Percentiles rank a stretch among this genome's conserved stretches.
Evolutionary conservation across 1,140 invertebrate species (phyloP).

Genomic region (Euglossa dilemma): DNA sequence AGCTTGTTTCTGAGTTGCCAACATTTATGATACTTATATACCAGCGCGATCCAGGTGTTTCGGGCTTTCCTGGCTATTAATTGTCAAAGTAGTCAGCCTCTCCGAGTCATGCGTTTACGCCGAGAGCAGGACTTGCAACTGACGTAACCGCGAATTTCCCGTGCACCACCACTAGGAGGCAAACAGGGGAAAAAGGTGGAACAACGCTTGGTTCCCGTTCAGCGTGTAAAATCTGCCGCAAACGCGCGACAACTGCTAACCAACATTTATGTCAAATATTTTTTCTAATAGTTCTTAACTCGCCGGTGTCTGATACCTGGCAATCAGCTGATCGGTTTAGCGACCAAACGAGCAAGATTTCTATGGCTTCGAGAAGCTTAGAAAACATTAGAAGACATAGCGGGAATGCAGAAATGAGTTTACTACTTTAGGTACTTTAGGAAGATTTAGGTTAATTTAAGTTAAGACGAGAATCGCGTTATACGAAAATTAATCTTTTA

Average conservation of each 20-base stretch:
- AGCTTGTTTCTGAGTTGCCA: constrained; percentile 6
- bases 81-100: constrained; percentile 26
- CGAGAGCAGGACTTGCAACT: constrained; percentile 35
- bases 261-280: no score
- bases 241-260: neutral
- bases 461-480: no score
- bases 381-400: no score
- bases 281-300: no score
- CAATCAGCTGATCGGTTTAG: no score
- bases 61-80: constrained; percentile 29
- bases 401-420: no score
- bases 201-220: neutral
- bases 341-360: no score
- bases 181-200: neutral
- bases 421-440: no score
- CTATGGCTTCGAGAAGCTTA: no score
- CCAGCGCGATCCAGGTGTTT: constrained; percentile 4
- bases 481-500: no score
- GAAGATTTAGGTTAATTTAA: no score
- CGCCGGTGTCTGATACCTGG: no score
- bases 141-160: constrained; percentile 6
- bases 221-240: neutral
- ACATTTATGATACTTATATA: constrained; percentile 42
- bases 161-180: neutral
- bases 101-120: constrained; percentile 7